Evolutionary conservation across 2,113 vertebrate species (phyloP).

Genomic region (Urocolius indicus): DNA sequence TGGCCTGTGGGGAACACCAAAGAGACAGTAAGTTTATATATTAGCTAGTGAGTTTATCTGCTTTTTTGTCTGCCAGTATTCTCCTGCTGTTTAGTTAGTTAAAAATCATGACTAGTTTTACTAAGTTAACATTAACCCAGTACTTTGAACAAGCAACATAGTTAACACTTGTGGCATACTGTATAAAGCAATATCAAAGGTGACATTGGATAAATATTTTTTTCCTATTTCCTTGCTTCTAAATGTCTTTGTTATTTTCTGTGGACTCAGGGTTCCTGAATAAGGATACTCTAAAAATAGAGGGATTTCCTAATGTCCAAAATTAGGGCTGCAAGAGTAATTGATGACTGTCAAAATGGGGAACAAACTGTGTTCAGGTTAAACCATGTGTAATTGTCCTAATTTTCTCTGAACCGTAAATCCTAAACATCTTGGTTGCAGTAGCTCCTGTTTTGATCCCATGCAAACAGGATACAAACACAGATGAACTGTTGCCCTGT

Average conservation of each 20-base stretch:
- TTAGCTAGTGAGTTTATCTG: not conserved
- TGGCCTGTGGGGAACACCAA: not conserved
- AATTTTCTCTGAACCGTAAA: not conserved
- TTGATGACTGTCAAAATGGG: not conserved
- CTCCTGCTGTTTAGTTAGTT: not conserved
- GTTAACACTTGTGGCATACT: not conserved
- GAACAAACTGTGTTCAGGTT: not conserved
- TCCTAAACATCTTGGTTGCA: not conserved
- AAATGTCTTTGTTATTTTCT: not conserved
- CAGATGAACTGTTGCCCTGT: not conserved
- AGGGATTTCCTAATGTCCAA: not conserved
- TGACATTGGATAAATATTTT: not conserved
- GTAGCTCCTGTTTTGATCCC: not conserved
- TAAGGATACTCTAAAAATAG: slow-evolving; percentile 4
- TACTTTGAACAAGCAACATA: not conserved
- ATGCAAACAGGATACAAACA: not conserved
- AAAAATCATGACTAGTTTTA: not conserved
- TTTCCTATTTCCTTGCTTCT: not conserved
- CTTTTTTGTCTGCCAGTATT: not conserved
- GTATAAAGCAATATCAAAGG: not conserved
- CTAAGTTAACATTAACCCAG: not conserved
- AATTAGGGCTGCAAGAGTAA: not conserved
- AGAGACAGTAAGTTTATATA: not conserved
- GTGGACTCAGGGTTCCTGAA: not conserved
- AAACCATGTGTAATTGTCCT: not conserved